Conservation (phyloP, 2,888 invertebrate genomes). For the Caenorhabditis japonica region DNA sequence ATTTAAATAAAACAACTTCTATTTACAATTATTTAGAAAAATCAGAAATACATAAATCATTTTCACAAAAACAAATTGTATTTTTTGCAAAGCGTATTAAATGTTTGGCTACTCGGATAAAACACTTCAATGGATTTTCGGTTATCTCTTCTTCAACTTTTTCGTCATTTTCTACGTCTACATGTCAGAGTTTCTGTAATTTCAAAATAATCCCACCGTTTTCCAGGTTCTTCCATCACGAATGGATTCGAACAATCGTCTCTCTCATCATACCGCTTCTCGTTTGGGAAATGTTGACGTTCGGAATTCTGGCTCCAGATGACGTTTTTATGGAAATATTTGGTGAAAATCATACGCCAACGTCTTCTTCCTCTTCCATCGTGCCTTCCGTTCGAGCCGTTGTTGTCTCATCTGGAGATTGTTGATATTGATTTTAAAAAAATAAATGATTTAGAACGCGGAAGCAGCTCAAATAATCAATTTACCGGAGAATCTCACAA, state of each 20-base stretch:
- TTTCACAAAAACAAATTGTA: too few species aligned
- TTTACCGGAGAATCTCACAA: constrained; percentile 6
- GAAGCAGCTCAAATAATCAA: background rate
- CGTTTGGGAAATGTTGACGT: constrained; percentile 34
- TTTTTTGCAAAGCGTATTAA: too few species aligned
- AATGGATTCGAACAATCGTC: constrained; percentile 20
- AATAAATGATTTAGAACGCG: too few species aligned
- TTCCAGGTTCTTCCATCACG: constrained; percentile 19
- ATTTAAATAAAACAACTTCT: too few species aligned
- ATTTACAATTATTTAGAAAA: too few species aligned
- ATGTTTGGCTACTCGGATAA: constrained; percentile 24
- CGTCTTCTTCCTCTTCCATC: background rate
- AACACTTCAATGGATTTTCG: constrained; percentile 20
- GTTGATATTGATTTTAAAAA: background rate
- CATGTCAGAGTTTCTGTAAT: background rate
- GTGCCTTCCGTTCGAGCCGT: constrained; percentile 11
- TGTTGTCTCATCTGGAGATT: constrained; percentile 26
- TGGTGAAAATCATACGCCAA: constrained; percentile 4
- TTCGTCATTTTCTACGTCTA: constrained; percentile 16
- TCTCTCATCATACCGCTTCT: constrained; percentile 18
- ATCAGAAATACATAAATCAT: too few species aligned
- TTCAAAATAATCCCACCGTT: background rate
- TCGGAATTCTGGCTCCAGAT: constrained; percentile 29
- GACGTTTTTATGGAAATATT: constrained; percentile 39
- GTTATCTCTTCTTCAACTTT: constrained; percentile 13